Evolutionary conservation across 1,140 invertebrate species (phyloP).

Genomic region (Melipona quadrifasciata): DNA sequence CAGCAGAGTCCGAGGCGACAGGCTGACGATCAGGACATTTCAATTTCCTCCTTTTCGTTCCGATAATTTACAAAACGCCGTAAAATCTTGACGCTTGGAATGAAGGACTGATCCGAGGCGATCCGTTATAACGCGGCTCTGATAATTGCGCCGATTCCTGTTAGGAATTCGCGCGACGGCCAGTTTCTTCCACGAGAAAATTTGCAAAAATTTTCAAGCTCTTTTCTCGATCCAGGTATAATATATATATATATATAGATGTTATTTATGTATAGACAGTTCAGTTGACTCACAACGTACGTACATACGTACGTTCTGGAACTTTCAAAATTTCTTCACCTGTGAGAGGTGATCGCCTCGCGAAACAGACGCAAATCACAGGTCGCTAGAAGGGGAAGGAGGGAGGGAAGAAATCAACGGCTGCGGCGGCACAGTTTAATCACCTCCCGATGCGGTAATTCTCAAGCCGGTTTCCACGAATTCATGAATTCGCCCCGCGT

Average conservation of each 20-base stretch:
- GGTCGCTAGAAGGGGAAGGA: background rate
- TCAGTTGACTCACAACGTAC: too few relatives aligned
- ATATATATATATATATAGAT: too few relatives aligned
- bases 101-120: background rate
- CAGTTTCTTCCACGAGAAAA: background rate
- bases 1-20: background rate
- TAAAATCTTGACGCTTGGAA: background rate
- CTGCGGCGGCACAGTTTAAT: slow-evolving; percentile 3
- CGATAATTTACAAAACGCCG: slow-evolving; percentile 29
- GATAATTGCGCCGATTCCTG: slow-evolving; percentile 32
- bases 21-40: background rate
- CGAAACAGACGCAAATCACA: background rate
- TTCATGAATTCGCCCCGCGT: slow-evolving; percentile 35
- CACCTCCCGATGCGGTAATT: background rate
- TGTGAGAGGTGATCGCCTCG: background rate
- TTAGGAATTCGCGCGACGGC: slow-evolving; percentile 26
- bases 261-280: too few relatives aligned
- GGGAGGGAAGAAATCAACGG: background rate
- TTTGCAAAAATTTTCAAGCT: background rate
- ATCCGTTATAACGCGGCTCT: slow-evolving; percentile 27
- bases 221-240: too few relatives aligned
- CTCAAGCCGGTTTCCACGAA: slow-evolving; percentile 21
- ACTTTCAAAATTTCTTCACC: background rate
- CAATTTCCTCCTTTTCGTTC: slow-evolving; percentile 35
- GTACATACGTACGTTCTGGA: background rate